A percentile compares a stretch with the other conserved stretches of the same genome.
These are phyloP conservation scores for Xanthia togata DNA, from an alignment of 2,888 invertebrate genomes.

Conservation along the genomic window DNA sequence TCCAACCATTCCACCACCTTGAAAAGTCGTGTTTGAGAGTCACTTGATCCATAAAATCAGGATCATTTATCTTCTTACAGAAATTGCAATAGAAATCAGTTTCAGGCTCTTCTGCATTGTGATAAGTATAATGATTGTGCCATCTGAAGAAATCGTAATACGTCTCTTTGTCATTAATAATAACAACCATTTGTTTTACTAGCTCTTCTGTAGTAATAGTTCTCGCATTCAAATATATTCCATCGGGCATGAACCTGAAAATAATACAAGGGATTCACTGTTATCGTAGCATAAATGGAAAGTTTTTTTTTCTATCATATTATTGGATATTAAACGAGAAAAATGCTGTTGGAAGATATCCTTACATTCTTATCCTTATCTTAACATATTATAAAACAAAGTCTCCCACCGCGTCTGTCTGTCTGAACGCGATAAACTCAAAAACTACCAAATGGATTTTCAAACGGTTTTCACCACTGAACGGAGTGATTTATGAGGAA, in stretches of 20 bases:
- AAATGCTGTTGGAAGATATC: background rate
- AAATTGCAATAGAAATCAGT: slow-evolving; percentile 64
- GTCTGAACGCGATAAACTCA: too few species aligned
- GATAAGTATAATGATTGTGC: slow-evolving; percentile 72
- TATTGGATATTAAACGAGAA: background rate
- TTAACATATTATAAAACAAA: too few species aligned
- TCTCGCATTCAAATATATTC: slow-evolving; percentile 64
- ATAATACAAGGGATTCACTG: background rate
- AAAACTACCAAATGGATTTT: too few species aligned
- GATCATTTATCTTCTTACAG: slow-evolving; percentile 54
- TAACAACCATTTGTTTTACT: slow-evolving; percentile 63
- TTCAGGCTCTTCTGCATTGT: slow-evolving; percentile 46
- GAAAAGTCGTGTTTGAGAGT: slow-evolving; percentile 12
- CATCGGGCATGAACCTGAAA: slow-evolving; percentile 71
- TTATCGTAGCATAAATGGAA: background rate
- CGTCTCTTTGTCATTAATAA: slow-evolving; percentile 60
- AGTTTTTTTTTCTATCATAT: too few species aligned
- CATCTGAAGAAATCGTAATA: slow-evolving; percentile 72
- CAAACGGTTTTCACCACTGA: too few species aligned
- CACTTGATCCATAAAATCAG: slow-evolving; percentile 19
- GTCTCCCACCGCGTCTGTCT: too few species aligned
- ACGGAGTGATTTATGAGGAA: too few species aligned
- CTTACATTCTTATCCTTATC: too few species aligned
- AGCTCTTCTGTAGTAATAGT: slow-evolving; percentile 43
- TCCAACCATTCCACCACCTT: slow-evolving; percentile 45